A percentile compares a stretch with the other conserved stretches of the same genome.
phyloP scores from a whole-genome alignment of 1,140 invertebrate species.

The Meteorus sp. region DNA sequence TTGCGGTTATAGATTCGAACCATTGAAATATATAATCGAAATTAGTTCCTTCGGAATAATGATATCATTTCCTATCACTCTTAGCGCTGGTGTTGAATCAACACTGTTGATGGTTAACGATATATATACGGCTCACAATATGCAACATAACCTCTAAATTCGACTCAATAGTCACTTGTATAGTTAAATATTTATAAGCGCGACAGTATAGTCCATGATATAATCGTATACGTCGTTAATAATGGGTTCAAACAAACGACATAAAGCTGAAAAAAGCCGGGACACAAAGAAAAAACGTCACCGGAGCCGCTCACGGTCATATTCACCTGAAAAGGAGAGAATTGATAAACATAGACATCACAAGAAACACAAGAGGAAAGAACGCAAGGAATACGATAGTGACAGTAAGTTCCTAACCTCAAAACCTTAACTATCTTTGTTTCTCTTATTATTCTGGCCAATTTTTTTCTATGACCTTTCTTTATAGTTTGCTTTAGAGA shows the following conservation, averaged over 20 bases:
- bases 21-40: too few species aligned
- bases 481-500: too few species aligned
- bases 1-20: too few species aligned
- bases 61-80: too few species aligned
- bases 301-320: slow-evolving; percentile 57
- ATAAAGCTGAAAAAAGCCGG: slow-evolving; percentile 60
- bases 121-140: too few species aligned
- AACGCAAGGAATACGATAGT: slow-evolving; percentile 63
- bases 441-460: neutral
- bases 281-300: slow-evolving; percentile 60
- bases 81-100: too few species aligned
- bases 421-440: slow-evolving; percentile 11
- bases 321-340: slow-evolving; percentile 55
- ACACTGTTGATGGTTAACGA: too few species aligned
- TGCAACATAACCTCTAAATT: too few species aligned
- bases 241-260: slow-evolving; percentile 63
- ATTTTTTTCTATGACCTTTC: slow-evolving; percentile 13
- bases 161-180: too few species aligned
- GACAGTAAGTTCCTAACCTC: slow-evolving; percentile 57
- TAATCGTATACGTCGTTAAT: slow-evolving; percentile 22
- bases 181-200: neutral
- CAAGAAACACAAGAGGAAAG: slow-evolving; percentile 65
- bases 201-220: neutral
- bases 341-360: slow-evolving; percentile 62
- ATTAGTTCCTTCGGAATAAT: too few species aligned